These are phyloP conservation scores for zebrafish (Danio rerio) DNA, from an alignment of 2,113 vertebrate species.

Conservation along the genomic window GRCz12tu NC_133197.1:36004001-36004500, in stretches of 20 bases:
- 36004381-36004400: not conserved
- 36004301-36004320: not conserved
- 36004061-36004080: not conserved
- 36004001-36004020: not conserved
- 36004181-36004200: not conserved
- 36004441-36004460: too few relatives aligned
- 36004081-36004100: not conserved
- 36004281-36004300: not conserved
- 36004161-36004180: not conserved
- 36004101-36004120: not conserved
- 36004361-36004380: not conserved
- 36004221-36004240: not conserved
- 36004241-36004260: conserved; percentile 1
- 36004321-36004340: not conserved
- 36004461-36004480: too few relatives aligned
- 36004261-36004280: not conserved
- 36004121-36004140: not conserved
- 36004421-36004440: too few relatives aligned
- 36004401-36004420: too few relatives aligned
- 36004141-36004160: not conserved
- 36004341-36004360: not conserved
- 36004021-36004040: not conserved
- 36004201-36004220: not conserved
- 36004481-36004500: too few relatives aligned
- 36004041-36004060: not conserved